Evolutionary conservation across 2,797 vertebrate genomes (phyloP), one percentile per base, ranked within the genome.

Genomic region (Siniperca undulata): DNA sequence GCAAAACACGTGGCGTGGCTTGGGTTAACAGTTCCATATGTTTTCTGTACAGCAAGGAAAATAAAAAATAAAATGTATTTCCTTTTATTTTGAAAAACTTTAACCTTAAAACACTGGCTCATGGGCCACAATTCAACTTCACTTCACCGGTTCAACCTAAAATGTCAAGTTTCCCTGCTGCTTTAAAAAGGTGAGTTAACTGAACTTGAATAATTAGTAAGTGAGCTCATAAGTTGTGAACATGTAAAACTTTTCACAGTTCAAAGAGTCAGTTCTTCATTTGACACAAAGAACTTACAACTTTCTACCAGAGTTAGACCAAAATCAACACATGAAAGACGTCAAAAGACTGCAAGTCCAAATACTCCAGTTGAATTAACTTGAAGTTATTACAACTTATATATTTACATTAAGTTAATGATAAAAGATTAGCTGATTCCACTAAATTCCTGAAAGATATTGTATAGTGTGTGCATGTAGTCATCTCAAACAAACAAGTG

Each of bases 131-230:
- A 74, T 65, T 50, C 22, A n/a, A 53, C 59, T 50, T 64, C 69
- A 78, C 36, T 62, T 64, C 69, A 78, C 36, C 40, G 36, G 11
- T 40, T 62, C 19, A 16, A 13, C 53, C 11, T 16, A 58, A 58
- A 58, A 30, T 7, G 3, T 4, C n/a, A 30, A 19, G 24, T 59
- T 30, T 59, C 56, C 13, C 40, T 3, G 40, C 5, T 56, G 24
- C 55, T 3, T n/a, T n/a, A 38, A 10, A 42, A 10, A 42, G 14
- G 44, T 16, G 13, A 46, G 44, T 46, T 46, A 16, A 46, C 13
- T 27, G 24, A 56, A 14, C 20, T 27, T 56, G 13, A 46, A 46
- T 42, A 46, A 46, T 12, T 44, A 44, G 42, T 44, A 44, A 44
- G 42, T 44, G 10, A 11, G 40, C 40, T 42, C 40, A 10, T 42